Percentiles rank a stretch among this genome's conserved stretches.
These are phyloP conservation scores for Varecia variegata DNA, from an alignment of 2,797 vertebrate species.

Conservation along the genomic window DNA sequence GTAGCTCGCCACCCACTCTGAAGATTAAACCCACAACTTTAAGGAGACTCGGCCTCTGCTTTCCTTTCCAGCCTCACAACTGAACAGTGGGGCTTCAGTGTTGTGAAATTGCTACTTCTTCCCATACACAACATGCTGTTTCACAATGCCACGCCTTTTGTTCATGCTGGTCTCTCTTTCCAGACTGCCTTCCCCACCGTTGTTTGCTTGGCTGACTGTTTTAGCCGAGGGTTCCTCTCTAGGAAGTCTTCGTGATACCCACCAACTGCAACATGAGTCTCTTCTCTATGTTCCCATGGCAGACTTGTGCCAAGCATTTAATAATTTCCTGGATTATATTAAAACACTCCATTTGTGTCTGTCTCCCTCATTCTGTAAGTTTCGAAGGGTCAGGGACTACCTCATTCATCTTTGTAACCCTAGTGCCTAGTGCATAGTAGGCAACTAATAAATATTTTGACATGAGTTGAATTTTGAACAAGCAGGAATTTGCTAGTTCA, in stretches of 20 bases:
- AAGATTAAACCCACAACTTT: neutral
- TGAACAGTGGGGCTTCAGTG: neutral
- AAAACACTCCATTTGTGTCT: neutral
- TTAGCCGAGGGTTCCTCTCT: neutral
- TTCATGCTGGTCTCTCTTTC: neutral
- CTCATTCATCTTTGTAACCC: neutral
- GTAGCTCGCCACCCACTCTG: neutral
- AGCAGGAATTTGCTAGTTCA: neutral
- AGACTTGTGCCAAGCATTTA: neutral
- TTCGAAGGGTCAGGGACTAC: neutral
- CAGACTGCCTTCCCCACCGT: neutral
- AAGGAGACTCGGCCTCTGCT: neutral
- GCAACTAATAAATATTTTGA: neutral
- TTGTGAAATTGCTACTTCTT: neutral
- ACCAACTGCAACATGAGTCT: neutral
- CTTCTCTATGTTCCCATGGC: neutral
- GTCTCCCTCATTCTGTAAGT: neutral
- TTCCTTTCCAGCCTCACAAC: neutral
- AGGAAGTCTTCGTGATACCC: neutral
- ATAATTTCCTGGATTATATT: neutral
- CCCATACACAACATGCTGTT: rapidly evolving
- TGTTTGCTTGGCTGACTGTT: neutral
- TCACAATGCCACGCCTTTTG: too few relatives aligned
- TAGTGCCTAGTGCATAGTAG: neutral
- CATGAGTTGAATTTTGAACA: neutral